Percentiles rank a stretch among this genome's conserved stretches.
Evolutionary conservation across 37 sponge, comb jelly and placozoan species (phyloP).

Genomic region (Chondrosia reniformis): DNA sequence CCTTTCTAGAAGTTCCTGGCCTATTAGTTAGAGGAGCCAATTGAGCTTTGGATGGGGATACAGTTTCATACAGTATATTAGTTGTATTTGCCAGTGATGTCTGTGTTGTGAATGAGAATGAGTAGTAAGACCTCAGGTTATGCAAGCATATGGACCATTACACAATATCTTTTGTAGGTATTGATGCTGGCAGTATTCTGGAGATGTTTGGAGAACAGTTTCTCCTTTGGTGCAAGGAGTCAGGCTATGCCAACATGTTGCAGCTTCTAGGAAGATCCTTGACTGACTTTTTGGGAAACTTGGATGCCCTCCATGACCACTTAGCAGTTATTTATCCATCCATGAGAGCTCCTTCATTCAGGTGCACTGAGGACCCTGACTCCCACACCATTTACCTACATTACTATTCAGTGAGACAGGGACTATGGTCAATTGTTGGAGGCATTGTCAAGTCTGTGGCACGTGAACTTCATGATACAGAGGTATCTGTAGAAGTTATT

Average conservation of each 20-base stretch:
- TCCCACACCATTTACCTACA: conserved; percentile 61
- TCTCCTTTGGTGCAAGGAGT: conserved; percentile 82
- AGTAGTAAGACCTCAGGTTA: too few relatives aligned
- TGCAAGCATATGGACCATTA: too few relatives aligned
- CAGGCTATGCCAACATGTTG: conserved; percentile 76
- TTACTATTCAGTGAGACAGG: conserved; percentile 69
- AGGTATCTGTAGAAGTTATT: conserved; percentile 57
- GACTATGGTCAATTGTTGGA: conserved; percentile 70
- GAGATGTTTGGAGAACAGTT: conserved; percentile 94
- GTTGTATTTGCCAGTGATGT: too few relatives aligned
- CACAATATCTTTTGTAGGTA: too few relatives aligned
- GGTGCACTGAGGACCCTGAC: conserved; percentile 60
- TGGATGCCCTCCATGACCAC: conserved; percentile 91
- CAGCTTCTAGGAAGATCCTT: conserved; percentile 70
- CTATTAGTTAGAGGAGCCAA: too few relatives aligned
- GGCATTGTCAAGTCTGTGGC: conserved; percentile 87
- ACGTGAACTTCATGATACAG: conserved; percentile 55
- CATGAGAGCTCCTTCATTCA: conserved; percentile 88
- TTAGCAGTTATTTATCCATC: conserved; percentile 82
- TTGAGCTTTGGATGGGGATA: too few relatives aligned
- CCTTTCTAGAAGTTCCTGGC: too few relatives aligned
- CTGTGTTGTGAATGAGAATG: too few relatives aligned
- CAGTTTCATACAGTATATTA: too few relatives aligned
- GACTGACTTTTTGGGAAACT: conserved; percentile 81
- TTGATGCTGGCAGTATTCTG: conserved; percentile 58